Evolutionary conservation across 2,797 vertebrate genomes (phyloP).

Genomic region (Balearica regulorum): DNA sequence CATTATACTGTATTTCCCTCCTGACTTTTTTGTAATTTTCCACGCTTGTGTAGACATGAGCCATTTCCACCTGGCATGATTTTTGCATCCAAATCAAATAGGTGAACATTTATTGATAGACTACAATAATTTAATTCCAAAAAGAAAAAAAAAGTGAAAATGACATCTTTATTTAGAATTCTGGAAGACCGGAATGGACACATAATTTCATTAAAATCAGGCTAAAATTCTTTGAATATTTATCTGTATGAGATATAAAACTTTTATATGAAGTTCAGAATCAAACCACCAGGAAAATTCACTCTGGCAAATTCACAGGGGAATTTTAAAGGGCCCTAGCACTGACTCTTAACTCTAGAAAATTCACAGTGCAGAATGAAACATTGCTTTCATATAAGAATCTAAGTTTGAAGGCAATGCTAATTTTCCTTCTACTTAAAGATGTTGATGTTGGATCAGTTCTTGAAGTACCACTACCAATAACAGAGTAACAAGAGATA

Average conservation of each 20-base stretch:
- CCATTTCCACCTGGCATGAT: not conserved
- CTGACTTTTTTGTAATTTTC: not conserved
- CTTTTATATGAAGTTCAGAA: not conserved
- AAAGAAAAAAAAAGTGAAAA: not conserved
- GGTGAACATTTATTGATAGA: not conserved
- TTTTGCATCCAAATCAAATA: not conserved
- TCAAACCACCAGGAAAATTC: not conserved
- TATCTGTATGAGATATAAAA: not conserved
- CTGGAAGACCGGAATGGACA: not conserved
- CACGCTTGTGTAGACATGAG: not conserved
- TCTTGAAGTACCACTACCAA: not conserved
- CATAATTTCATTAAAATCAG: not conserved
- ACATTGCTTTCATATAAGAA: not conserved
- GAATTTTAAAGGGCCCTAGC: not conserved
- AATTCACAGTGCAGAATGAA: not conserved
- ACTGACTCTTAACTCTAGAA: not conserved
- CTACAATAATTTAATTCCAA: not conserved
- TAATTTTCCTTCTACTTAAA: not conserved
- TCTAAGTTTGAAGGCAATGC: not conserved
- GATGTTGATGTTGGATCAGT: not conserved
- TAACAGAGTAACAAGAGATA: not conserved
- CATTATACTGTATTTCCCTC: not conserved
- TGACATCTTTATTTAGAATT: not conserved
- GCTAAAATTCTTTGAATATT: not conserved
- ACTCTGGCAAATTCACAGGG: not conserved